Evolutionary conservation across 1,140 invertebrate species (phyloP), one percentile per base, ranked within the genome.

Genomic region (Leptopilina clavipes): DNA sequence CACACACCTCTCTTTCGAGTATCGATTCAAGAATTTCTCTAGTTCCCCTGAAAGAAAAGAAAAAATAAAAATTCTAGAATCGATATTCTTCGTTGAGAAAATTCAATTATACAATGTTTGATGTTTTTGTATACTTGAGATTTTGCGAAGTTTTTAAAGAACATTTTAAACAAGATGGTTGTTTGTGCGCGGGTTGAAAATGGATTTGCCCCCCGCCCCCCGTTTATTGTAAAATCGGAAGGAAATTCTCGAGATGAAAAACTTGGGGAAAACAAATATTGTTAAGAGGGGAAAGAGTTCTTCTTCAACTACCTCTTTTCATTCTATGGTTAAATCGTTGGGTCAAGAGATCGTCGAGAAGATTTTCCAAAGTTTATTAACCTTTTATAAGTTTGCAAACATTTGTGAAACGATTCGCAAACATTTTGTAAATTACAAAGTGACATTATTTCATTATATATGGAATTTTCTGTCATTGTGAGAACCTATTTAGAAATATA

Each of bases 181-280:
- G 3, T 31, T 12, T n/a, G 14, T n/a, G 48, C 17, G 19, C 17
- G 19, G 12, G 7, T 65, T 3, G 22, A n/a, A 14, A 65, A 37
- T 31, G 19, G n/a, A 37, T 31, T 65, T 31, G 11, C 25, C n/a
- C n/a, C n/a, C n/a, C n/a, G n/a, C n/a, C n/a, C n/a, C n/a, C n/a
- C 52, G 5, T 65, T 12, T 40, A 65, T 37, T 31, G 5, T 65
- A 65, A 8, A 65, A 37, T 25, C 56, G 18, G 19, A 14, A 37
- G 22, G 25, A 37, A 65, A n/a, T 37, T 65, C 22, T 65, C 12
- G 5, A 65, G 19, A 31, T 22, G 11, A 14, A 65, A 31, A 65
- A 37, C 59, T 65, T 65, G 31, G 12, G n/a, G 59, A 37, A 65
- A 65, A 65, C 59, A 31, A 31, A 25, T 65, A 37, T 65, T 65